These are phyloP conservation scores for Buphagus erythrorhynchus DNA, from an alignment of 2,797 vertebrate genomes.

Conservation along the genomic window DNA sequence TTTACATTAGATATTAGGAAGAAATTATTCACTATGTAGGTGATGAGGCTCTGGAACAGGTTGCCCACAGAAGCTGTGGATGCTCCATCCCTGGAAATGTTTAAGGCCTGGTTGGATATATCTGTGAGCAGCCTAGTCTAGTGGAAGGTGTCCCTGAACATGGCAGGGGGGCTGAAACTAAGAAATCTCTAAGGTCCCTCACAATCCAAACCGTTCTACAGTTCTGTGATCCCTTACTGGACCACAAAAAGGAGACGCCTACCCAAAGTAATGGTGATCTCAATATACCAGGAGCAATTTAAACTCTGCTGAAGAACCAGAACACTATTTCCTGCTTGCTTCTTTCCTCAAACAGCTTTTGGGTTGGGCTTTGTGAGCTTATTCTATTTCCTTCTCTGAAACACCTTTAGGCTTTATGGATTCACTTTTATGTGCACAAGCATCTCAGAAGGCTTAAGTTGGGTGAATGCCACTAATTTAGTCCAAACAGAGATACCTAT, in stretches of 20 bases:
- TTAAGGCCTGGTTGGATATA: accelerated
- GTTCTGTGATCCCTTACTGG: neutral
- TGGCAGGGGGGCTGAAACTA: neutral
- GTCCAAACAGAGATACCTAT: neutral
- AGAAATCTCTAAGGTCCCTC: neutral
- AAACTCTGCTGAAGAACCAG: neutral
- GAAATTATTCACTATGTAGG: neutral
- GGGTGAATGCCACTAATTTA: neutral
- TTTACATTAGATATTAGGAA: neutral
- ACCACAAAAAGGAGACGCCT: neutral
- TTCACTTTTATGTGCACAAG: neutral
- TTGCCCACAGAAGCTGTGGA: neutral
- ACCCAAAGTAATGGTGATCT: neutral
- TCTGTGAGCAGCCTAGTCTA: neutral
- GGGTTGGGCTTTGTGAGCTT: neutral
- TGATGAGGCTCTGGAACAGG: neutral
- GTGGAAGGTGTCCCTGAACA: neutral
- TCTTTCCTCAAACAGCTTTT: neutral
- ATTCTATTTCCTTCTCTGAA: neutral
- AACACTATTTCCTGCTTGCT: neutral
- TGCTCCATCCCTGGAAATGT: neutral
- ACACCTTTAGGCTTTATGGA: neutral
- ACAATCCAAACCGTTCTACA: no score
- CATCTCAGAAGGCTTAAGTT: neutral
- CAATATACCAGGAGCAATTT: neutral